Percentiles rank a stretch among this genome's conserved stretches.
Evolutionary conservation across 2,888 invertebrate species (phyloP).

Genomic region (Lasioglossum leucozonium): DNA sequence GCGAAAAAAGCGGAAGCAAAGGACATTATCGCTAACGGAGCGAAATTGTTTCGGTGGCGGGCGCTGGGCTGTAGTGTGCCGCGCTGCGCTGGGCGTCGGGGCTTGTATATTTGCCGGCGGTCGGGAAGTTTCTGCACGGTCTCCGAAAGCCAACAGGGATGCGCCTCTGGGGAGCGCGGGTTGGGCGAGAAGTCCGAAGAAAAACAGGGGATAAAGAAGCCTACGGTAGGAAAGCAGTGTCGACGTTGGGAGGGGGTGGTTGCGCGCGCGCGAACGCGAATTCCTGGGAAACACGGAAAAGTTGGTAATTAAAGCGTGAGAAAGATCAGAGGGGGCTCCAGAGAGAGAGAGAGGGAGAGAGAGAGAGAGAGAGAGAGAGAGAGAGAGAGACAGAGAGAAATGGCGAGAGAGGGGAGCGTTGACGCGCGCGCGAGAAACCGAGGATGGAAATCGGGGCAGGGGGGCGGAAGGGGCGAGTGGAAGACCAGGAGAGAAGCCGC

Average conservation of each 20-base stretch:
- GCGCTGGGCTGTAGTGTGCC: too few species aligned
- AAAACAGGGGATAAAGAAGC: conserved; percentile 46
- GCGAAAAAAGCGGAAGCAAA: background rate
- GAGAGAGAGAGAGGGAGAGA: conserved; percentile 5
- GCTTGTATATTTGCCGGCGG: background rate
- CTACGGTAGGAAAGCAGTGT: conserved; percentile 37
- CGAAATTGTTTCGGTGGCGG: conserved; percentile 2
- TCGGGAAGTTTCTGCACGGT: background rate
- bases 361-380: conserved; percentile 52
- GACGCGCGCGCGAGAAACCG: conserved; percentile 36
- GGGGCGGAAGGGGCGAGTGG: conserved; percentile 43
- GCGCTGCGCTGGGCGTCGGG: too few species aligned
- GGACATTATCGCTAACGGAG: conserved; percentile 3
- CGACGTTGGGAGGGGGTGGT: conserved; percentile 74
- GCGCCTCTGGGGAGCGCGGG: conserved; percentile 15
- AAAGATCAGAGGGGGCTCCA: conserved; percentile 47
- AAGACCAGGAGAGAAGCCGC: conserved; percentile 70
- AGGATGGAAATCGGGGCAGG: conserved; percentile 53
- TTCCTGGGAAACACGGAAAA: conserved; percentile 79
- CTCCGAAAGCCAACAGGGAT: conserved; percentile 19
- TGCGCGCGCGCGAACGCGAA: conserved; percentile 70
- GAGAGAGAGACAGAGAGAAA: conserved; percentile 44
- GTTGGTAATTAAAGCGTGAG: conserved; percentile 81
- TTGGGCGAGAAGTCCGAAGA: background rate
- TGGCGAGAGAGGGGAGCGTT: conserved; percentile 32